A percentile compares a stretch with the other conserved stretches of the same genome.
phyloP scores from a whole-genome alignment of 2,797 vertebrate species.

The Lepilemur septentrionalis region DNA sequence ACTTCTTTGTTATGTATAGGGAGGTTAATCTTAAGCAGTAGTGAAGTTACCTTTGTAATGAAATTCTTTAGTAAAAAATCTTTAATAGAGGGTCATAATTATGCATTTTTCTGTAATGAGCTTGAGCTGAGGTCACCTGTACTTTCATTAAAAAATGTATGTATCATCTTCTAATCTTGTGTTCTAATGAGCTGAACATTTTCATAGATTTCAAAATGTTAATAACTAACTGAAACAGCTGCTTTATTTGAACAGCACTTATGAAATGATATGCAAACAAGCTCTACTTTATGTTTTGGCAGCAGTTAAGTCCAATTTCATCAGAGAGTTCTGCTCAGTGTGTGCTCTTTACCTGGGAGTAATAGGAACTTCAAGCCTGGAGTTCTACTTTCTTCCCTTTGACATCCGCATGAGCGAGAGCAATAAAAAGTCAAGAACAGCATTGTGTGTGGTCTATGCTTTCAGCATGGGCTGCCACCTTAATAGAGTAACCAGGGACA shows the following conservation, averaged over 20 bases:
- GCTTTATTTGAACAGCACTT: slow-evolving; percentile 31
- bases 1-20: not conserved
- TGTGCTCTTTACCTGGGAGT: slow-evolving; percentile 80
- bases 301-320: slow-evolving; percentile 64
- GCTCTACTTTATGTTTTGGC: slow-evolving; percentile 58
- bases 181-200: not conserved
- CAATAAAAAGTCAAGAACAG: slow-evolving; percentile 82
- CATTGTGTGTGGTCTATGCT: not conserved
- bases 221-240: slow-evolving; percentile 41
- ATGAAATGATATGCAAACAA: slow-evolving; percentile 44
- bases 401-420: slow-evolving; percentile 75
- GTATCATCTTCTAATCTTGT: not conserved
- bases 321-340: slow-evolving; percentile 83
- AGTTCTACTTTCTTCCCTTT: slow-evolving; percentile 88
- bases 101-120: not conserved
- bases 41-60: not conserved
- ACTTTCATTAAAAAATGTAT: not conserved
- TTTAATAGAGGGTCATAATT: not conserved
- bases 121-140: not conserved
- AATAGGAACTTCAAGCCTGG: slow-evolving; percentile 77
- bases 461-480: not conserved
- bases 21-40: not conserved
- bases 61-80: not conserved
- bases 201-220: not conserved
- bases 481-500: not conserved